These are phyloP conservation scores for Cyprinodon diabolis DNA, from an alignment of 2,797 vertebrate species.

Conservation along the genomic window DNA sequence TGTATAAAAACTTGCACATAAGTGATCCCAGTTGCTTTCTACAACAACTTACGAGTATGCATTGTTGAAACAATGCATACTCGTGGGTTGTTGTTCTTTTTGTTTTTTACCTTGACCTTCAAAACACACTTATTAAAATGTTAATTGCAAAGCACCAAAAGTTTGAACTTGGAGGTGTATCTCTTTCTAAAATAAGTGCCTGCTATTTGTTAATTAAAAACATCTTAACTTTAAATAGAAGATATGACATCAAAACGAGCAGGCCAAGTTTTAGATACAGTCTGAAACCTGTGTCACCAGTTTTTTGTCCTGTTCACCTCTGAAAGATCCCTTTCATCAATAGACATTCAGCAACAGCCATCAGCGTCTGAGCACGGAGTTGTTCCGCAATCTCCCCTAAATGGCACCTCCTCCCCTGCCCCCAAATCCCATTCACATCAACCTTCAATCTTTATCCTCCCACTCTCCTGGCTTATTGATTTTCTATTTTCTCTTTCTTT, in stretches of 20 bases:
- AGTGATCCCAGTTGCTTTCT: background rate
- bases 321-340: constrained; percentile 46
- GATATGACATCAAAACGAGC: constrained; percentile 37
- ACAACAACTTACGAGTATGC: too few relatives aligned
- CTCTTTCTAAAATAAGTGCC: too few relatives aligned
- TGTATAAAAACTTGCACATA: too few relatives aligned
- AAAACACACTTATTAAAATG: too few relatives aligned
- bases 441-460: constrained; percentile 78
- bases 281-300: constrained; percentile 16
- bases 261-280: constrained; percentile 8
- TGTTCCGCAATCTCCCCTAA: constrained; percentile 54
- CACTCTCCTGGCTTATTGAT: constrained; percentile 75
- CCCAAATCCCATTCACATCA: constrained; percentile 69
- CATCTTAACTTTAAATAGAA: constrained; percentile 18
- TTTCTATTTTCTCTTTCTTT: constrained; percentile 71
- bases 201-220: background rate
- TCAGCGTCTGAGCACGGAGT: constrained; percentile 55
- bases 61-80: background rate
- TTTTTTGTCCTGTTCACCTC: constrained; percentile 48
- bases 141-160: too few relatives aligned
- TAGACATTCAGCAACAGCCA: constrained; percentile 51
- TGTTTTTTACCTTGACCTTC: background rate
- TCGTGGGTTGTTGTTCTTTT: too few relatives aligned
- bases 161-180: too few relatives aligned
- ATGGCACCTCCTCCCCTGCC: constrained; percentile 43